A percentile compares a stretch with the other conserved stretches of the same genome.
Evolutionary conservation across 1,140 invertebrate genomes (phyloP).

Genomic region (Steinernema khuongi): DNA sequence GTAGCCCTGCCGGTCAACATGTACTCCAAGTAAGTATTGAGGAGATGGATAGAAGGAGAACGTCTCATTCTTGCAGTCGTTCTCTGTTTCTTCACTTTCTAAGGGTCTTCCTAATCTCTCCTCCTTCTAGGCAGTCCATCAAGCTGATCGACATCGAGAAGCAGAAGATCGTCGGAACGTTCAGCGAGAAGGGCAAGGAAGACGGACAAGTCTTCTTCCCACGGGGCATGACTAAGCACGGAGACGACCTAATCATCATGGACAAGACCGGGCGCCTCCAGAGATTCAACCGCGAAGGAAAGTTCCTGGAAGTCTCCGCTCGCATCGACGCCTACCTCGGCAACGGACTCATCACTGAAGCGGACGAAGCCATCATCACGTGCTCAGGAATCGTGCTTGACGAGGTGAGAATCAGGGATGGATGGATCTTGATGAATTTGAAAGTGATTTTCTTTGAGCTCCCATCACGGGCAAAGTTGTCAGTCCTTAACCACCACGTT

Average conservation of each 20-base stretch:
- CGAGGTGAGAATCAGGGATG: conserved; percentile 26
- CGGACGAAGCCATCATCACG: conserved; percentile 47
- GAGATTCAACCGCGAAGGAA: conserved; percentile 40
- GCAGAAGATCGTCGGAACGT: conserved; percentile 32
- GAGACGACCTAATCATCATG: conserved; percentile 43
- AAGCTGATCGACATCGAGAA: conserved; percentile 45
- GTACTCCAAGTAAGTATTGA: conserved; percentile 52
- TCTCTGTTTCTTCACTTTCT: not conserved
- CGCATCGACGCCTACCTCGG: conserved; percentile 55
- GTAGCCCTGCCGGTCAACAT: conserved; percentile 50
- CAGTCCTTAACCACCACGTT: conserved; percentile 2
- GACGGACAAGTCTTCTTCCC: conserved; percentile 55
- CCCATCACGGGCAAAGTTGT: no score
- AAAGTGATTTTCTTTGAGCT: conserved; percentile 3
- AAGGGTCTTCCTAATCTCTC: conserved; percentile 41
- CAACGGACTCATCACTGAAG: conserved; percentile 51
- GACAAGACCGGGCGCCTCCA: conserved; percentile 55
- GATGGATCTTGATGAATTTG: conserved; percentile 9
- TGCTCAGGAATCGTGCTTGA: conserved; percentile 52
- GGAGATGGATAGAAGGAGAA: not conserved
- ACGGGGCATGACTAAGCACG: conserved; percentile 38
- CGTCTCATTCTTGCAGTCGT: not conserved
- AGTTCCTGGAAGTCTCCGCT: conserved; percentile 42
- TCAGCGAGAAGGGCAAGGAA: conserved; percentile 43
- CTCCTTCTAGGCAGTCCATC: conserved; percentile 44